A percentile compares a stretch with the other conserved stretches of the same genome.
Conservation (phyloP, 2,797 vertebrate species). For the Thripadectes ignobilis region DNA sequence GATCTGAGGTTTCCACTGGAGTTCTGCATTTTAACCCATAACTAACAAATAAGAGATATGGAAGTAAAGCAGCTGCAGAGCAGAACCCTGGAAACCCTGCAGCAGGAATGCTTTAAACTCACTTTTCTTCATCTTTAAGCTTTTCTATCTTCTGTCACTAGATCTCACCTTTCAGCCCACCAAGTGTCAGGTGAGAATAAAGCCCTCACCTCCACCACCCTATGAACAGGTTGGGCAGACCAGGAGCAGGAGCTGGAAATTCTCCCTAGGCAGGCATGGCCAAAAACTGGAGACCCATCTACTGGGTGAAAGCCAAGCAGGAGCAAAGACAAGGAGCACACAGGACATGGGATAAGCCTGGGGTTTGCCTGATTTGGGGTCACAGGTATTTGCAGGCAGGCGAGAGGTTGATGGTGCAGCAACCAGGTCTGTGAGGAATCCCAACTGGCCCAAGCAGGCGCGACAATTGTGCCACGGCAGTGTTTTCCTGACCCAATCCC, state of each 20-base stretch:
- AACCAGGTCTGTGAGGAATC: not conserved
- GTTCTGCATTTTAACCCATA: not conserved
- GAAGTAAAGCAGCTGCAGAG: not conserved
- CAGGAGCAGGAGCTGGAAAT: not conserved
- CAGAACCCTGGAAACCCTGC: not conserved
- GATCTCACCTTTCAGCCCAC: not conserved
- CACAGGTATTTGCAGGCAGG: not conserved
- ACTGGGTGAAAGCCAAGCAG: not conserved
- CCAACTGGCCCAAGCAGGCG: not conserved
- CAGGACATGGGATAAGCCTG: rapidly evolving
- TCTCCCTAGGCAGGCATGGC: too few relatives aligned
- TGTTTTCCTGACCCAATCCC: not conserved
- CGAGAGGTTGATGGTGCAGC: rapidly evolving
- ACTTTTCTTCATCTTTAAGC: not conserved
- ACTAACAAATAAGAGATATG: rapidly evolving
- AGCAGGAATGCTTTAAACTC: not conserved
- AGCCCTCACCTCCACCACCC: not conserved
- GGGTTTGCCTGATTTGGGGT: not conserved
- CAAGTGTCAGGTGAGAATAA: rapidly evolving
- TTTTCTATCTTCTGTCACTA: not conserved
- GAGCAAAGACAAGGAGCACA: not conserved
- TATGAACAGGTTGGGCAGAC: not conserved
- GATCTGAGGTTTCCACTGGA: not conserved
- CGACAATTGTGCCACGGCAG: rapidly evolving
- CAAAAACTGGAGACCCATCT: not conserved